phyloP scores from a whole-genome alignment of 2,797 vertebrate species.

The Coilia nasus region DNA sequence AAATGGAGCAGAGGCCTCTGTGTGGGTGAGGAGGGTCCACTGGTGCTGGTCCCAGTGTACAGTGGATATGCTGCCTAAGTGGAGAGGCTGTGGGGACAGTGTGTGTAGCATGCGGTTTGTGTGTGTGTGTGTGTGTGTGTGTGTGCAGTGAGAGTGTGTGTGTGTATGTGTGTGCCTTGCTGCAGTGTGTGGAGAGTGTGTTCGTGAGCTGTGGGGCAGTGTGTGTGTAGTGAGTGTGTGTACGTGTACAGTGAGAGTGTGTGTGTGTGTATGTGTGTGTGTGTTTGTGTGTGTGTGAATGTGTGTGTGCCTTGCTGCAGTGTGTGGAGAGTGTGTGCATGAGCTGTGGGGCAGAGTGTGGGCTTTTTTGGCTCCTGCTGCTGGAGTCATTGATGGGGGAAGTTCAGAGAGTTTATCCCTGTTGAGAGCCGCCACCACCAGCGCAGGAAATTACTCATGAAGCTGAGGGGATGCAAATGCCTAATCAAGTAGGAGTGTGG shows the following conservation, averaged over 20 bases:
- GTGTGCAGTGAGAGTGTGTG: background rate
- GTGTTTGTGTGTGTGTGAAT: background rate
- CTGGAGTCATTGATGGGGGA: constrained; percentile 10
- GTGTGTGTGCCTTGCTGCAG: background rate
- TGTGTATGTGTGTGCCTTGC: background rate
- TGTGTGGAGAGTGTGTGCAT: background rate
- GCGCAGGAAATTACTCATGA: constrained; percentile 18
- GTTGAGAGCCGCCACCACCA: background rate
- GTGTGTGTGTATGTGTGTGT: background rate
- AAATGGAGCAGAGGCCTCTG: background rate
- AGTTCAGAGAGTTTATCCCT: background rate
- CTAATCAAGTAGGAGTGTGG: background rate
- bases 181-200: background rate
- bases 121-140: background rate
- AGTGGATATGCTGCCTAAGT: background rate
- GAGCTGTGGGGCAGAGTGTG: background rate
- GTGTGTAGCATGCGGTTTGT: background rate
- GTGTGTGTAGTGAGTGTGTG: background rate
- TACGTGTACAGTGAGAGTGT: background rate
- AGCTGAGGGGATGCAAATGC: background rate
- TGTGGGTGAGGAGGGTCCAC: background rate
- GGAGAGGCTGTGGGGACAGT: background rate
- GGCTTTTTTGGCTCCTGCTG: background rate
- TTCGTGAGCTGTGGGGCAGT: background rate
- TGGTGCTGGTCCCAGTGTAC: background rate